A percentile compares a stretch with the other conserved stretches of the same genome.
Conservation (phyloP, 64 coral and sea anemone genomes). For the Orbicella faveolata region DNA sequence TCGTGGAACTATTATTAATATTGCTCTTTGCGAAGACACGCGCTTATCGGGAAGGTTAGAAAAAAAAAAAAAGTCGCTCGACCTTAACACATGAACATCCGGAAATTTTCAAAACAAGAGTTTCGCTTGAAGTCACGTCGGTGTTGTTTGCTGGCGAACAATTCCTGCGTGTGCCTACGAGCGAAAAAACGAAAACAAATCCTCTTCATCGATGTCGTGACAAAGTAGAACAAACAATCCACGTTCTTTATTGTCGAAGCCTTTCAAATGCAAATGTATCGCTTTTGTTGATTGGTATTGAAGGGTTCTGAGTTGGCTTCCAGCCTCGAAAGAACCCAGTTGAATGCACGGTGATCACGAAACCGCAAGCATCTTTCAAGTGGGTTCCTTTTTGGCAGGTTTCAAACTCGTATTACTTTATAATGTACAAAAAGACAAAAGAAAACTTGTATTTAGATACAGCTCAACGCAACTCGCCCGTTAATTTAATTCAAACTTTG, state of each 20-base stretch:
- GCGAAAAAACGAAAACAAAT: background rate
- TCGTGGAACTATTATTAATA: slow-evolving; percentile 12
- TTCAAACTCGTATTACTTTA: background rate
- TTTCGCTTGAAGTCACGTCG: background rate
- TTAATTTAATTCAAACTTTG: slow-evolving; percentile 22
- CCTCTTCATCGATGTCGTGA: slow-evolving; percentile 5
- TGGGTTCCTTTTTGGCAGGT: background rate
- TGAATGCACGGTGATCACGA: slow-evolving; percentile 9
- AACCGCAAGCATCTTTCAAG: background rate
- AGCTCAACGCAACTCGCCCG: background rate
- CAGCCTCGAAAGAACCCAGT: background rate
- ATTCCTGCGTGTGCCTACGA: background rate
- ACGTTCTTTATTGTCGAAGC: background rate
- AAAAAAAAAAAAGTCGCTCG: background rate
- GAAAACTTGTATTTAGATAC: background rate
- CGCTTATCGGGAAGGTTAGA: background rate
- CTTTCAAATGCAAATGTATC: slow-evolving; percentile 33
- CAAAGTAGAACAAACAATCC: background rate
- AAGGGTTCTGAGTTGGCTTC: background rate
- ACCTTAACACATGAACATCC: slow-evolving; percentile 10
- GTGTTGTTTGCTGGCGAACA: slow-evolving; percentile 16
- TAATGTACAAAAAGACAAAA: background rate
- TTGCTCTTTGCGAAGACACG: slow-evolving; percentile 15
- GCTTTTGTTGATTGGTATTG: slow-evolving; percentile 10
- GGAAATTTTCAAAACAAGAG: background rate